A percentile compares a stretch with the other conserved stretches of the same genome.
phyloP scores from a whole-genome alignment of 2,888 invertebrate species.

The Caenorhabditis sinica region DNA sequence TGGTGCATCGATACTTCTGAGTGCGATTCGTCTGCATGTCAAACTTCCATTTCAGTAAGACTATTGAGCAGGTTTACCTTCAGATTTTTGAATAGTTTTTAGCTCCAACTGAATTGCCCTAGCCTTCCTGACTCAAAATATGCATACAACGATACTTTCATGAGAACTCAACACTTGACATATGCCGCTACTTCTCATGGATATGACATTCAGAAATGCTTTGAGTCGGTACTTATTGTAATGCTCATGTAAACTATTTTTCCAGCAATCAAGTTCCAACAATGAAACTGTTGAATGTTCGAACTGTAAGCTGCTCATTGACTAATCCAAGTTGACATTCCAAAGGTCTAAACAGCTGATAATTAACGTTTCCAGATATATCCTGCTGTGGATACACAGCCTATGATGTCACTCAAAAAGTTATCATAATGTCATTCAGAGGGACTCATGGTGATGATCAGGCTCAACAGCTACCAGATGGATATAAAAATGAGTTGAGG shows the following conservation, averaged over 20 bases:
- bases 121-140: slow-evolving; percentile 1
- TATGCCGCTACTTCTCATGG: slow-evolving; percentile 44
- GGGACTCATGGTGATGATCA: slow-evolving; percentile 54
- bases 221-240: slow-evolving; percentile 29
- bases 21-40: background rate
- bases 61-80: too few relatives aligned
- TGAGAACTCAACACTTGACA: slow-evolving; percentile 19
- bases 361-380: slow-evolving; percentile 24
- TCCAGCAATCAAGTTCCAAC: slow-evolving; percentile 52
- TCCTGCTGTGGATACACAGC: slow-evolving; percentile 55
- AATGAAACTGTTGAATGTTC: slow-evolving; percentile 31
- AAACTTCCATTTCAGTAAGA: background rate
- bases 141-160: slow-evolving; percentile 37
- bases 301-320: slow-evolving; percentile 27
- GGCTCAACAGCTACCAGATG: background rate
- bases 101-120: slow-evolving; percentile 30
- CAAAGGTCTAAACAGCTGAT: too few relatives aligned
- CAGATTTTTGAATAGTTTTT: background rate
- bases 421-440: slow-evolving; percentile 46
- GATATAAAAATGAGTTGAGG: slow-evolving; percentile 16
- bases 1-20: slow-evolving; percentile 4
- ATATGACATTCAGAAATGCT: slow-evolving; percentile 29
- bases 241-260: background rate
- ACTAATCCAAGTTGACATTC: background rate
- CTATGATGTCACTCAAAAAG: slow-evolving; percentile 24